Conservation (phyloP, 2,797 vertebrate species). For the Typhlichthys subterraneus region DNA sequence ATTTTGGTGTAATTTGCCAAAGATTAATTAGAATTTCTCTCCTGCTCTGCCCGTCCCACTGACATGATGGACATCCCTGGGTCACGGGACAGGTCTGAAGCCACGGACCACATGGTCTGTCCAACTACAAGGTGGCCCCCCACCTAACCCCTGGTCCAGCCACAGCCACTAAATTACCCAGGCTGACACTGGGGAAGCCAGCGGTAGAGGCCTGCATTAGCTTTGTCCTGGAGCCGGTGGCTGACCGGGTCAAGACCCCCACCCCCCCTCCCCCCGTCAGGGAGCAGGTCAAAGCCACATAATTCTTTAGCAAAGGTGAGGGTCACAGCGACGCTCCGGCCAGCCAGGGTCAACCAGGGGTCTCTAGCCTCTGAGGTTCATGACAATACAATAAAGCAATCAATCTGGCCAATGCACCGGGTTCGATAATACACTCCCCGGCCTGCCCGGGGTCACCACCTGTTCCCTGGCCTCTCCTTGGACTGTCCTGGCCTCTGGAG, state of each 20-base stretch:
- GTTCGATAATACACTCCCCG: conserved; percentile 81
- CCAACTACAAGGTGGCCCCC: conserved; percentile 53
- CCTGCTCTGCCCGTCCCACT: conserved; percentile 37
- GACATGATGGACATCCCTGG: conserved; percentile 66
- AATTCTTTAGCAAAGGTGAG: conserved; percentile 82
- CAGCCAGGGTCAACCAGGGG: conserved; percentile 76
- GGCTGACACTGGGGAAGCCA: conserved; percentile 55
- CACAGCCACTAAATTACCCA: conserved; percentile 76
- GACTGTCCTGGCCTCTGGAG: conserved; percentile 71
- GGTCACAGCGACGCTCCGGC: conserved; percentile 72
- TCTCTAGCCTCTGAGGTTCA: conserved; percentile 80
- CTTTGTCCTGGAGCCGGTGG: conserved; percentile 56
- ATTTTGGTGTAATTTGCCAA: conserved; percentile 65
- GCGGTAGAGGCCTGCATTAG: conserved; percentile 52
- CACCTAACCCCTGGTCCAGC: conserved; percentile 42
- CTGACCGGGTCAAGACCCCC: conserved; percentile 71
- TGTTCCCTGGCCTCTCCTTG: conserved; percentile 78
- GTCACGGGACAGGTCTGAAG: conserved; percentile 61
- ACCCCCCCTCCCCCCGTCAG: conserved; percentile 59
- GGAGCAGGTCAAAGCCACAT: conserved; percentile 82
- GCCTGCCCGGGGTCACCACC: conserved; percentile 77
- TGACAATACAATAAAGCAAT: conserved; percentile 85
- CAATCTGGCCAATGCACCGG: conserved; percentile 72
- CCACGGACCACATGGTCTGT: conserved; percentile 49
- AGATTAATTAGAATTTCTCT: conserved; percentile 69